phyloP scores from a whole-genome alignment of 2,888 invertebrate species.

The Phalera bucephala region DNA sequence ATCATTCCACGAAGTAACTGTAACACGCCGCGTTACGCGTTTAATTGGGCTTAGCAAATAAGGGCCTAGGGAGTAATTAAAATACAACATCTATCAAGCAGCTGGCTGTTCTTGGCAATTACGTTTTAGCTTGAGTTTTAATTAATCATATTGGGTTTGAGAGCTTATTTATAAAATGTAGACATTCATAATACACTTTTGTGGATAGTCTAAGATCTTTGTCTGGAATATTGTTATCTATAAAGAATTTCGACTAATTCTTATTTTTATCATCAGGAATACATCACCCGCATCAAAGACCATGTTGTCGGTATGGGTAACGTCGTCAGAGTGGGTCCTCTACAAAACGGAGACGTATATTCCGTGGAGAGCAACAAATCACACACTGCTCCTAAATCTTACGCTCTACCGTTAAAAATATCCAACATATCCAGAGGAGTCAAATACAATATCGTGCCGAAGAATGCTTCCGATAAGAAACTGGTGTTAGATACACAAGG shows the following conservation, averaged over 20 bases:
- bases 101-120: too few relatives aligned
- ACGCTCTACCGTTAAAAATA: constrained; percentile 75
- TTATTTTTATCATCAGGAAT: constrained; percentile 55
- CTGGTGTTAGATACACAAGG: constrained; percentile 74
- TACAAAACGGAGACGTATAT: constrained; percentile 72
- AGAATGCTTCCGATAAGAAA: constrained; percentile 77
- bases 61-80: too few relatives aligned
- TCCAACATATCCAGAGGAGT: constrained; percentile 74
- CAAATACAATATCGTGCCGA: constrained; percentile 76
- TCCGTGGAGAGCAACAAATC: constrained; percentile 70
- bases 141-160: too few relatives aligned
- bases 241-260: not conserved
- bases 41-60: too few relatives aligned
- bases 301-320: constrained; percentile 89
- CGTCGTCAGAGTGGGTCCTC: constrained; percentile 84
- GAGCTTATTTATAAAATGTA: too few relatives aligned
- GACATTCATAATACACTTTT: too few relatives aligned
- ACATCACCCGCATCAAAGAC: constrained; percentile 83
- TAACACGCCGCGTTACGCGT: too few relatives aligned
- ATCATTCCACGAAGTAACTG: too few relatives aligned
- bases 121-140: too few relatives aligned
- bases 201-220: too few relatives aligned
- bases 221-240: too few relatives aligned
- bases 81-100: too few relatives aligned
- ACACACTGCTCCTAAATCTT: constrained; percentile 68